Base-by-base conservation (phyloP, 2,797 vertebrate genomes). In the Microctenopoma lineatum region DNA sequence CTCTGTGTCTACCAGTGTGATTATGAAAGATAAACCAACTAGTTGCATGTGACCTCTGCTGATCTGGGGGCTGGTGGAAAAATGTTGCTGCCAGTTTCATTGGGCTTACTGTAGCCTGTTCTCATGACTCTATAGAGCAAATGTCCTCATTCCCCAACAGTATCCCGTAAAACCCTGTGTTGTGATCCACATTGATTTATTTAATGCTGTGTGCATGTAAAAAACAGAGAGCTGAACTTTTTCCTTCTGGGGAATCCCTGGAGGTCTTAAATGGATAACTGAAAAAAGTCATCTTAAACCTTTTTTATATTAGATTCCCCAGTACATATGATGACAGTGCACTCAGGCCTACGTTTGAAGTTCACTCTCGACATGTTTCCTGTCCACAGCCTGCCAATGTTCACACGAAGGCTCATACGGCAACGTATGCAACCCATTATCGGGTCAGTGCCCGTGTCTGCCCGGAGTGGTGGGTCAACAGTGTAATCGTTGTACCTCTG, bases 371-470 rank as follows among this genome's bases (percentile, higher is more conserved):
- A 12, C 3, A 45, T 66, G 53, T 46, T 80, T 78, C 25, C 48
- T 36, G 15, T 77, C 66, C 66, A 1, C 83, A 98, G 97, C 84
- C 54, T 98, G 96, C 70, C 87, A 80, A 75, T 98, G 97, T 77
- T 95, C 93, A 1, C 59, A 32, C 0, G 74, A 88, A 0, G 95
- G 96, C 59, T 95, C 96, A 6, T 92, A 90, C 51, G 90, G 91
- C 0, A 25, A 18, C 2, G 38, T 15, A 0, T 97, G 96, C 76
- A 90, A 94, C 79, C 84, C 84, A 0, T 4, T 68, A 8, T 93
- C 91, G 0, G 96, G 96, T 25, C 95, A 96, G 83, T 97, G 96
- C 18, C 65, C 89, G 14, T 97, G 96, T 84, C 88, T 75, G 7
- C 88, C 73, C 0, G 95, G 94, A 0, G 44, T 96, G 62, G 86